These are phyloP conservation scores for Rhyacophila evoluta DNA, from an alignment of 2,888 invertebrate genomes.

Conservation along the genomic window DNA sequence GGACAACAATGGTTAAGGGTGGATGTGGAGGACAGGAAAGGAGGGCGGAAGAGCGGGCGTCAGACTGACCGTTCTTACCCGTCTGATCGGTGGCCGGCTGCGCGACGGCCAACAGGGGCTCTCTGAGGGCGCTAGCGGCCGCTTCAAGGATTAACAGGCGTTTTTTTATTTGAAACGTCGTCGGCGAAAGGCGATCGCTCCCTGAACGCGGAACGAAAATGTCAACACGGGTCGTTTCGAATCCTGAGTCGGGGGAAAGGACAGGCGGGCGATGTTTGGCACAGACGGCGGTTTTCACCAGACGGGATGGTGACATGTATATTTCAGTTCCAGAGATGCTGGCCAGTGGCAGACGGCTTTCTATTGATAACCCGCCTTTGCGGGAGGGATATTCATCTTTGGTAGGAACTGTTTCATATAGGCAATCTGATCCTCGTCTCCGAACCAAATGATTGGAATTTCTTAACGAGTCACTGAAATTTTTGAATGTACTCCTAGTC, in stretches of 20 bases:
- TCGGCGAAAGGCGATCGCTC: constrained; percentile 46
- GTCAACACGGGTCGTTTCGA: constrained; percentile 57
- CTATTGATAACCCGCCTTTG: too few species aligned
- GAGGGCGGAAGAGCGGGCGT: constrained; percentile 55
- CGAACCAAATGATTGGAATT: constrained; percentile 20
- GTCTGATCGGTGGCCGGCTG: constrained; percentile 70
- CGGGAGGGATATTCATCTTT: constrained; percentile 55
- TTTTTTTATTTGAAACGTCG: constrained; percentile 62
- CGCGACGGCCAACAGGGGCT: constrained; percentile 60
- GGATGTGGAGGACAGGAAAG: constrained; percentile 55
- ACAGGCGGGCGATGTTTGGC: constrained; percentile 70
- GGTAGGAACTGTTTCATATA: constrained; percentile 50
- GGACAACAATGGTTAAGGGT: background rate
- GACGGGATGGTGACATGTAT: constrained; percentile 70
- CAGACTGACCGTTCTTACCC: constrained; percentile 67
- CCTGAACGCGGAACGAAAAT: constrained; percentile 43
- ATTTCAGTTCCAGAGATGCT: background rate
- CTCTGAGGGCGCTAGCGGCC: constrained; percentile 62
- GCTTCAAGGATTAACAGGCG: constrained; percentile 64
- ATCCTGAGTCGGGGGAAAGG: constrained; percentile 59
- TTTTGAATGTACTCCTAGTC: constrained; percentile 68
- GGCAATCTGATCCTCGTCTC: background rate
- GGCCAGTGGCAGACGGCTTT: background rate
- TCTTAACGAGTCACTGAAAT: constrained; percentile 63
- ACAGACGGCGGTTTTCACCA: constrained; percentile 76